A percentile compares a stretch with the other conserved stretches of the same genome.
These are phyloP conservation scores for Daubentonia madagascariensis DNA, from an alignment of 2,113 vertebrate species.

Conservation along the genomic window DNA sequence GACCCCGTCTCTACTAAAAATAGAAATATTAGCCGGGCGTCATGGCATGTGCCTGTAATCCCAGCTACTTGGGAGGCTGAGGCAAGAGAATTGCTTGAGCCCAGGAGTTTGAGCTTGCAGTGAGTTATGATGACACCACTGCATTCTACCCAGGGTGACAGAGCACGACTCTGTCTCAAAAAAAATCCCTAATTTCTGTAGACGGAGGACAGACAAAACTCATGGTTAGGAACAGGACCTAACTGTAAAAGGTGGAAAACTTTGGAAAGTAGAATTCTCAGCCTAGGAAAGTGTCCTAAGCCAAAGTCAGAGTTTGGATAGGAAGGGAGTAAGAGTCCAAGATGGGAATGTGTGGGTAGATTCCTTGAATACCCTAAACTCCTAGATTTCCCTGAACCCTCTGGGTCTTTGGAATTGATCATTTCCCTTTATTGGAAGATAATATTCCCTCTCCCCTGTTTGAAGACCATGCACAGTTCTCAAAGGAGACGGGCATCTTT, in stretches of 20 bases:
- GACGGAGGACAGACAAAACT: neutral
- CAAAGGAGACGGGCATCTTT: neutral
- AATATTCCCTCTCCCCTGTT: neutral
- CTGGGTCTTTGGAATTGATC: neutral
- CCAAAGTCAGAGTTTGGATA: neutral
- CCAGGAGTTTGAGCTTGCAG: too few relatives aligned
- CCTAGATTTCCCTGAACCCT: neutral
- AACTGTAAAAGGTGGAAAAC: neutral
- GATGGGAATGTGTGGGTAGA: neutral
- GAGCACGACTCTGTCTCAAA: too few relatives aligned
- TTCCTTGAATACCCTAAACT: neutral
- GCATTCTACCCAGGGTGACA: too few relatives aligned
- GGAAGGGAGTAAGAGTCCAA: neutral
- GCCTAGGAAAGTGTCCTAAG: neutral
- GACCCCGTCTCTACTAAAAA: too few relatives aligned
- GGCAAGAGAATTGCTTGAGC: too few relatives aligned
- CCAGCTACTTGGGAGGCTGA: too few relatives aligned
- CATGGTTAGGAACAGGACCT: neutral
- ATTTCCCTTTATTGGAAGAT: neutral
- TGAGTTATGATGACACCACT: too few relatives aligned
- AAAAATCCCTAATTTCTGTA: neutral
- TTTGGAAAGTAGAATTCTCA: neutral
- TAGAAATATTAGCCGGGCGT: too few relatives aligned
- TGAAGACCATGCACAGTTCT: neutral
- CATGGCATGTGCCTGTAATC: too few relatives aligned